phyloP scores from a whole-genome alignment of 2,888 invertebrate species.

The Fragum whitleyi region DNA sequence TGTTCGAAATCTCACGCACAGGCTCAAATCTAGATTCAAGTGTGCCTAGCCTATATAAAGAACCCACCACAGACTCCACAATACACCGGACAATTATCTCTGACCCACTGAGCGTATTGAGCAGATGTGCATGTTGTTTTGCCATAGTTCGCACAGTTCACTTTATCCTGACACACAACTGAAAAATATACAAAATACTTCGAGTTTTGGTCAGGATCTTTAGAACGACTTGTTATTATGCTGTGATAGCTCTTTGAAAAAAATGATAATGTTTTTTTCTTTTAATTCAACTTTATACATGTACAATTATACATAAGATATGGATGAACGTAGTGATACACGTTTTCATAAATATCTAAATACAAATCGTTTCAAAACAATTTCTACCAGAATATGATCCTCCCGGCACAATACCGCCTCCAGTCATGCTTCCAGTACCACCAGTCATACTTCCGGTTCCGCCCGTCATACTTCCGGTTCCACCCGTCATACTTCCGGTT shows the following conservation, averaged over 20 bases:
- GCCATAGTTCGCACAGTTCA: conserved; percentile 16
- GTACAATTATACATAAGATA: too few species aligned
- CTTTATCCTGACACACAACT: conserved; percentile 19
- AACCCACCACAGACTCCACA: conserved; percentile 21
- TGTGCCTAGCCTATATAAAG: too few species aligned
- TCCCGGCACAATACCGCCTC: conserved; percentile 8
- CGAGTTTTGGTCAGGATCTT: not conserved
- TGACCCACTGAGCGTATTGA: conserved; percentile 7
- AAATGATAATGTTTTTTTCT: too few species aligned
- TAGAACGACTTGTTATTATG: not conserved
- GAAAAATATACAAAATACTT: not conserved
- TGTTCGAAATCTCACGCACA: too few species aligned
- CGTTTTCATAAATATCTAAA: too few species aligned
- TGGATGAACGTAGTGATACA: too few species aligned
- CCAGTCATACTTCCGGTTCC: conserved; percentile 3
- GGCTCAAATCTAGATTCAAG: too few species aligned
- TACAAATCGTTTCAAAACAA: too few species aligned
- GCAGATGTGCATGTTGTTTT: not conserved
- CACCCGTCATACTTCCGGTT: not conserved
- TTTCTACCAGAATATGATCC: conserved; percentile 15
- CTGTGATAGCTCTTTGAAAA: too few species aligned
- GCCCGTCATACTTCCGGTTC: not conserved
- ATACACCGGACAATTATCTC: conserved; percentile 15
- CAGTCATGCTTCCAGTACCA: conserved; percentile 1
- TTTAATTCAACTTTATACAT: too few species aligned